Evolutionary conservation across 2,113 vertebrate genomes (phyloP).

Genomic region (Anhinga rufa): DNA sequence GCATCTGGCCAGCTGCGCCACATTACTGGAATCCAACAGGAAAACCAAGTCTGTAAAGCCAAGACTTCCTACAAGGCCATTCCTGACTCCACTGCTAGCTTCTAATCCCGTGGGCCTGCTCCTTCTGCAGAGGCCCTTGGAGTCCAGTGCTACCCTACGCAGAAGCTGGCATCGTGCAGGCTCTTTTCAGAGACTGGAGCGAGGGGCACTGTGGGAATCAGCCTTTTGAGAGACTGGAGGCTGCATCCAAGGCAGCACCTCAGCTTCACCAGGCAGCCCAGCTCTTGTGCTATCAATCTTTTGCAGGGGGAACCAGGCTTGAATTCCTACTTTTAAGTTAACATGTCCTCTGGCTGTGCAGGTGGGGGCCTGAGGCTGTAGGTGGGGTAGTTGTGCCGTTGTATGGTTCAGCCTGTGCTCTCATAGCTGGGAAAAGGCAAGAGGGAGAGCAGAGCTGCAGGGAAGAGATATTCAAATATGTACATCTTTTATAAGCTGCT

Average conservation of each 20-base stretch:
- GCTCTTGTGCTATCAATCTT: not conserved
- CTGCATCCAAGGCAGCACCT: not conserved
- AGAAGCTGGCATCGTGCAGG: not conserved
- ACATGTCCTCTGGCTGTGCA: not conserved
- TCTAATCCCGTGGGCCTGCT: not conserved
- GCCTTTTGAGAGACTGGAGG: not conserved
- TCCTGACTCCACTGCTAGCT: not conserved
- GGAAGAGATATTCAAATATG: not conserved
- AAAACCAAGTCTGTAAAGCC: not conserved
- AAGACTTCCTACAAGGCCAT: not conserved
- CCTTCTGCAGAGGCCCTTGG: not conserved
- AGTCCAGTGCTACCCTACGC: not conserved
- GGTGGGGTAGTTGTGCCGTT: not conserved
- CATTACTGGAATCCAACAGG: not conserved
- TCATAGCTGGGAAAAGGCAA: not conserved
- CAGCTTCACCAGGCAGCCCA: not conserved
- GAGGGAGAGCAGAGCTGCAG: not conserved
- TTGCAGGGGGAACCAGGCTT: not conserved
- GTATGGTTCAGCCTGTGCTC: fast-evolving
- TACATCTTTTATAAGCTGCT: not conserved
- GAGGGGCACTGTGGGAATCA: not conserved
- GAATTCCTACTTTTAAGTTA: not conserved
- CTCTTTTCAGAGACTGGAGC: not conserved
- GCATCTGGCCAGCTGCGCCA: not conserved
- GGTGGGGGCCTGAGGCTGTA: not conserved